phyloP scores from a whole-genome alignment of 2,888 invertebrate species.

The Acleris cristana region DNA sequence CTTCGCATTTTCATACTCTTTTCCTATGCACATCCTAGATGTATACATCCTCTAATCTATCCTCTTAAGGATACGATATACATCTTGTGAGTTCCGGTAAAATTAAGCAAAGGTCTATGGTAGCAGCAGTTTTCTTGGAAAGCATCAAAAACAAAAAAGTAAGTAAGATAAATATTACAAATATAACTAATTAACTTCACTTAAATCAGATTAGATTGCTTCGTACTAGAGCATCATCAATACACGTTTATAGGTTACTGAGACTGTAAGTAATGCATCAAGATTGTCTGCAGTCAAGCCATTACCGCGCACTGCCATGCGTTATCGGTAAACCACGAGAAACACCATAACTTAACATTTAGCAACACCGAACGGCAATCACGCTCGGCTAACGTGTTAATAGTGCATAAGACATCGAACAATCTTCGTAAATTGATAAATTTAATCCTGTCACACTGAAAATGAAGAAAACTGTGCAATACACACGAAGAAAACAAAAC shows the following conservation, averaged over 20 bases:
- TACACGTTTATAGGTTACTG: slow-evolving; percentile 27
- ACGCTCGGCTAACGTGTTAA: slow-evolving; percentile 72
- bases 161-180: too few relatives aligned
- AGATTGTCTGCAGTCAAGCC: slow-evolving; percentile 28
- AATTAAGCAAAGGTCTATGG: too few relatives aligned
- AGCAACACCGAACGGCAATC: slow-evolving; percentile 55
- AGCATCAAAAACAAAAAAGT: too few relatives aligned
- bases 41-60: too few relatives aligned
- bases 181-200: too few relatives aligned
- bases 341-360: slow-evolving; percentile 72
- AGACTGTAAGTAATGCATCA: slow-evolving; percentile 31
- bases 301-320: slow-evolving; percentile 38
- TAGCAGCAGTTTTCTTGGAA: too few relatives aligned
- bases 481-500: slow-evolving; percentile 41
- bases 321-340: slow-evolving; percentile 50
- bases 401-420: slow-evolving; percentile 66
- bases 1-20: too few relatives aligned
- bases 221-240: slow-evolving; percentile 21
- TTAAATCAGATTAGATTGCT: slow-evolving; percentile 8
- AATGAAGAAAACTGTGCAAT: slow-evolving; percentile 50
- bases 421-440: slow-evolving; percentile 78
- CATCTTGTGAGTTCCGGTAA: too few relatives aligned
- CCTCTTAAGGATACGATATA: too few relatives aligned
- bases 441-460: slow-evolving; percentile 67
- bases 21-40: too few relatives aligned